Conservation (phyloP, 2,113 vertebrate genomes). For the Tiliqua scincoides region DNA sequence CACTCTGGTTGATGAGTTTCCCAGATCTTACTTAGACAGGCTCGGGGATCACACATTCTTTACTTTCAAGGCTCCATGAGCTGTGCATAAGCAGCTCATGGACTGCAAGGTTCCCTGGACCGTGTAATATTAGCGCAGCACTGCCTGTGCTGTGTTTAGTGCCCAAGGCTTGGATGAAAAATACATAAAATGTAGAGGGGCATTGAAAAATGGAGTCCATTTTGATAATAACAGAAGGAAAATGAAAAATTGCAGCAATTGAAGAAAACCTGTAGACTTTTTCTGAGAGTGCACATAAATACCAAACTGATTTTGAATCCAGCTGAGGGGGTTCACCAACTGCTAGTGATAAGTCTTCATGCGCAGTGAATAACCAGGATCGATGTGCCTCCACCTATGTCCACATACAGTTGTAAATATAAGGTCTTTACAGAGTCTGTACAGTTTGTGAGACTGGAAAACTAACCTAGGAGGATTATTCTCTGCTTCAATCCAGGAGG, state of each 20-base stretch:
- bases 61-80: not conserved
- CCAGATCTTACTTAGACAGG: not conserved
- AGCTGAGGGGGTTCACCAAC: no score
- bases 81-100: not conserved
- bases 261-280: not conserved
- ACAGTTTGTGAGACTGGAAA: not conserved
- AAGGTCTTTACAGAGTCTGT: not conserved
- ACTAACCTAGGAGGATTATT: not conserved
- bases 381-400: no score
- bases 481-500: rapidly evolving
- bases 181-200: not conserved
- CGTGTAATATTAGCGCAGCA: not conserved
- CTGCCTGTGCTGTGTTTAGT: no score
- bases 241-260: not conserved
- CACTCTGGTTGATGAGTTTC: not conserved
- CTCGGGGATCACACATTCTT: not conserved
- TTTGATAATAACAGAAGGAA: not conserved
- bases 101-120: not conserved
- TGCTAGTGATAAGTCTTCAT: not conserved
- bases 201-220: not conserved
- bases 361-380: not conserved
- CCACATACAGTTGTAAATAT: not conserved
- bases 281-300: not conserved
- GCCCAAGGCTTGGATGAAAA: not conserved
- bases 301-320: not conserved